A percentile compares a stretch with the other conserved stretches of the same genome.
These are phyloP conservation scores for Elgaria multicarinata DNA, from an alignment of 2,113 vertebrate genomes.

Conservation along the genomic window DNA sequence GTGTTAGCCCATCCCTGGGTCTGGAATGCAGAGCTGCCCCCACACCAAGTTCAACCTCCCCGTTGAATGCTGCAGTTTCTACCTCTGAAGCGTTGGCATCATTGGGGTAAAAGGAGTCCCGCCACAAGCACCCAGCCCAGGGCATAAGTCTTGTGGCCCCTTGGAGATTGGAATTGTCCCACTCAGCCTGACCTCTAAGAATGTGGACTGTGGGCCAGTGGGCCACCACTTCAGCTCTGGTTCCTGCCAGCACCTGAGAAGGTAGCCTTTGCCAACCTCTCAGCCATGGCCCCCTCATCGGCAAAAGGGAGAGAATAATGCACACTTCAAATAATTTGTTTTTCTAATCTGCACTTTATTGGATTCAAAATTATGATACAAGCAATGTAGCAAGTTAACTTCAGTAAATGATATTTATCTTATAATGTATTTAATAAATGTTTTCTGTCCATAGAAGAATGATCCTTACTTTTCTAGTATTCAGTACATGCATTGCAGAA, in stretches of 20 bases:
- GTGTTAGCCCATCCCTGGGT: too few relatives aligned
- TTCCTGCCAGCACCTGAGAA: too few relatives aligned
- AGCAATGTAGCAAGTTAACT: neutral
- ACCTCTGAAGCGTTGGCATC: neutral
- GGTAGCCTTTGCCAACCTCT: too few relatives aligned
- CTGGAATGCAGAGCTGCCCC: neutral
- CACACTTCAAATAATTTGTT: neutral
- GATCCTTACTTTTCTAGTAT: too few relatives aligned
- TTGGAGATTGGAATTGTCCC: neutral
- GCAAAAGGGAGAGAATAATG: too few relatives aligned
- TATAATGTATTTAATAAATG: too few relatives aligned
- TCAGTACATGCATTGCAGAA: too few relatives aligned
- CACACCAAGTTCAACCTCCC: neutral
- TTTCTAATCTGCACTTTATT: neutral
- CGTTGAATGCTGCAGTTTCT: too few relatives aligned
- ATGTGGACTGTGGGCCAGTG: neutral
- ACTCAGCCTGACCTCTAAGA: neutral
- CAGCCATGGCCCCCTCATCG: too few relatives aligned
- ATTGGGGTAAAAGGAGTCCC: neutral
- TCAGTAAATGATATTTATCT: neutral
- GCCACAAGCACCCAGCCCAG: neutral
- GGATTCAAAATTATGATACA: neutral
- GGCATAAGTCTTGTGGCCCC: neutral
- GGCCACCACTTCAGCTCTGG: too few relatives aligned
- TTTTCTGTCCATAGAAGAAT: too few relatives aligned